These are phyloP conservation scores for Engraulis encrasicolus DNA, from an alignment of 2,113 vertebrate species.

Conservation along the genomic window DNA sequence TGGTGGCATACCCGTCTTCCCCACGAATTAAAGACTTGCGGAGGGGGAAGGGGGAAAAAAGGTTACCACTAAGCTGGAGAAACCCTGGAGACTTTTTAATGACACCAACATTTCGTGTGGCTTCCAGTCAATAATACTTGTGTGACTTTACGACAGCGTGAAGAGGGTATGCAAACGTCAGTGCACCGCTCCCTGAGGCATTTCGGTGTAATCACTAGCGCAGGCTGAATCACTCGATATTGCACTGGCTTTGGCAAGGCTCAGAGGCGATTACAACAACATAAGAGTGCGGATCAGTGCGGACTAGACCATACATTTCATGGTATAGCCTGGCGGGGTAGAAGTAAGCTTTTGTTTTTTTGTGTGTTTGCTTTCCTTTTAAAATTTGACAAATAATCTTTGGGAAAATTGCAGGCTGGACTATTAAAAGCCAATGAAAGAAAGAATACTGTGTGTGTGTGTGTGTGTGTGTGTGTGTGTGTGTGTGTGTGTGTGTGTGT, in stretches of 20 bases:
- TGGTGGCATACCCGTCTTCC: not conserved
- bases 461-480: no score
- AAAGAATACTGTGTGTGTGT: constrained; percentile 37
- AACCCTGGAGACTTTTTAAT: constrained; percentile 62
- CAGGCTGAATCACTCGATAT: constrained; percentile 32
- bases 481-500: no score
- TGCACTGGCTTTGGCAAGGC: constrained; percentile 50
- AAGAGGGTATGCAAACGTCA: constrained; percentile 42
- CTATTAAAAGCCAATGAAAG: not conserved
- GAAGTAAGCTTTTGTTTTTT: constrained; percentile 66
- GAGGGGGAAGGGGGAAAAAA: constrained; percentile 42
- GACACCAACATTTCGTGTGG: constrained; percentile 60
- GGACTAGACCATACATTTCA: no score
- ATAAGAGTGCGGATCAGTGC: constrained; percentile 40
- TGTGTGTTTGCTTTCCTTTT: no score
- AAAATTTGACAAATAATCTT: no score
- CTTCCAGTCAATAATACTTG: constrained; percentile 64
- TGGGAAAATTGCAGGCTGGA: constrained; percentile 34
- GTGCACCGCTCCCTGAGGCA: constrained; percentile 45
- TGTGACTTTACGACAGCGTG: constrained; percentile 53
- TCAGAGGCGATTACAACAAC: constrained; percentile 47
- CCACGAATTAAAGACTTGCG: constrained; percentile 47
- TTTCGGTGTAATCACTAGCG: constrained; percentile 66
- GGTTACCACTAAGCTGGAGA: constrained; percentile 49
- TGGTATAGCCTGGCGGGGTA: no score